Percentiles rank a stretch among this genome's conserved stretches.
These are phyloP conservation scores for Muricea muricata DNA, from an alignment of 92 coral and sea anemone genomes.

Conservation along the genomic window DNA sequence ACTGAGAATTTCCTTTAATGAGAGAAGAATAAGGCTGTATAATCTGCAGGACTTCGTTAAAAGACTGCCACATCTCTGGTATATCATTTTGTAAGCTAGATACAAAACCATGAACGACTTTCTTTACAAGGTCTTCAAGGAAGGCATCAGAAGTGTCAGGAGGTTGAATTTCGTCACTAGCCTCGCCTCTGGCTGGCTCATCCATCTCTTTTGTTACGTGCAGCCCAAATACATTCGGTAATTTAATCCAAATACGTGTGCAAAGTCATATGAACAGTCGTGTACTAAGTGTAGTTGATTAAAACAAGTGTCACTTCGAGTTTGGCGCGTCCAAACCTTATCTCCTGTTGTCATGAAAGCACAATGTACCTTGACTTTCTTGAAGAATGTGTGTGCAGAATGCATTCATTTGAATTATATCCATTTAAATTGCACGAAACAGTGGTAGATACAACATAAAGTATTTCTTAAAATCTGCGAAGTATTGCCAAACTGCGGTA, in stretches of 20 bases:
- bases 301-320: not conserved
- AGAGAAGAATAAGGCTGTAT: constrained; percentile 81
- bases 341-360: not conserved
- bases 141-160: constrained; percentile 65
- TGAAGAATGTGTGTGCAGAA: not conserved
- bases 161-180: constrained; percentile 9
- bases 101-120: constrained; percentile 82
- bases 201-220: not conserved
- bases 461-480: not conserved
- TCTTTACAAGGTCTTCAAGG: constrained; percentile 66
- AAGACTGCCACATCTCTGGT: constrained; percentile 73
- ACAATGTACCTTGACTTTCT: not conserved
- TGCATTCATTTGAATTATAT: not conserved
- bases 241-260: not conserved
- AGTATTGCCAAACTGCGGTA: too few species aligned
- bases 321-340: not conserved
- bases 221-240: not conserved
- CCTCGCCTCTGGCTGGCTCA: not conserved
- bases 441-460: not conserved
- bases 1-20: constrained; percentile 70
- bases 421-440: not conserved
- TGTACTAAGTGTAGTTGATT: not conserved
- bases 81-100: constrained; percentile 81
- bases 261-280: not conserved
- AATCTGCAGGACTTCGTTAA: constrained; percentile 79